Evolutionary conservation across 2,113 vertebrate species (phyloP).

Genomic region (Labeo catla): DNA sequence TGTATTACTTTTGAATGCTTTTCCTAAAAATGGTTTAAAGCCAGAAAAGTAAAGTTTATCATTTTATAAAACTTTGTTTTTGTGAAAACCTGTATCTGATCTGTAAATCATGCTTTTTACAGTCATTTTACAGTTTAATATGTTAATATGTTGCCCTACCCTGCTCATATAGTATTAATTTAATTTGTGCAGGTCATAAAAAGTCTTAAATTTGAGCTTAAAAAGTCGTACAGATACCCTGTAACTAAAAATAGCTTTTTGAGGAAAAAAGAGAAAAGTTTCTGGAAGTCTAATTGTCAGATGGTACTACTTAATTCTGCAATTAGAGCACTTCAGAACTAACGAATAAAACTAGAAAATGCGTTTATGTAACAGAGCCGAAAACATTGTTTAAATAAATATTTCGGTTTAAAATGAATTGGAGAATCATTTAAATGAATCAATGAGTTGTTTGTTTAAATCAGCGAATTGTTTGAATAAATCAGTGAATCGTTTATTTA

Average conservation of each 20-base stretch:
- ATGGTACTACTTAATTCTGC: constrained; percentile 7
- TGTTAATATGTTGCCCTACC: too few species aligned
- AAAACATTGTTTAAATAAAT: constrained; percentile 21
- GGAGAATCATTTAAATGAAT: constrained; percentile 27
- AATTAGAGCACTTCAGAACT: constrained; percentile 7
- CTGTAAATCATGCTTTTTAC: too few species aligned
- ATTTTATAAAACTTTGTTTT: too few species aligned
- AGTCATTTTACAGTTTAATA: too few species aligned
- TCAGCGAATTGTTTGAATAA: constrained; percentile 13
- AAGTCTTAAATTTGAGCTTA: too few species aligned
- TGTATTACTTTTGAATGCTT: too few species aligned
- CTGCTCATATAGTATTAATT: too few species aligned
- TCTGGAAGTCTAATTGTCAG: constrained; percentile 1
- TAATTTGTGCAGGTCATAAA: too few species aligned
- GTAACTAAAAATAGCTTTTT: neutral
- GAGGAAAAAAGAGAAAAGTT: neutral
- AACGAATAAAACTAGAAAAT: constrained; percentile 18
- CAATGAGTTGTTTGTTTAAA: constrained; percentile 25
- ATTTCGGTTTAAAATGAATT: neutral
- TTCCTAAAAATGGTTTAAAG: too few species aligned
- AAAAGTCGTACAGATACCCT: too few species aligned
- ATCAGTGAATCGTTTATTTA: constrained; percentile 29
- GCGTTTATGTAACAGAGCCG: constrained; percentile 2
- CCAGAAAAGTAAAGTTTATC: too few species aligned
- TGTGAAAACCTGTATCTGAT: too few species aligned